Conservation (phyloP, 2,113 vertebrate species). For the Mixornis gularis region DNA sequence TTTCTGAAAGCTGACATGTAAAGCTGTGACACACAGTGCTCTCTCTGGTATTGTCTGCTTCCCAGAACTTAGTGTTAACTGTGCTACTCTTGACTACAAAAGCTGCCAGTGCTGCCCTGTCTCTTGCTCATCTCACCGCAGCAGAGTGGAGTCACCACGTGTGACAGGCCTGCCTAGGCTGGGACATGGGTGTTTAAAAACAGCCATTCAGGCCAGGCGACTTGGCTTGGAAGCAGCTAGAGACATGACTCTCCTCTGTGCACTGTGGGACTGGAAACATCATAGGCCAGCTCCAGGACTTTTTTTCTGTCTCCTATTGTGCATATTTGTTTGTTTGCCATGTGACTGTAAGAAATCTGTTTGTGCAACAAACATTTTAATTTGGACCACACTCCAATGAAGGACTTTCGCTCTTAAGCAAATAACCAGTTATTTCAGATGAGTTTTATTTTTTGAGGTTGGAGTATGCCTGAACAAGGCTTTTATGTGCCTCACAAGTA, state of each 20-base stretch:
- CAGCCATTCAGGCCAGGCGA: not conserved
- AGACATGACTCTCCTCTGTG: not conserved
- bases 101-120: not conserved
- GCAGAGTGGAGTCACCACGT: not conserved
- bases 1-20: not conserved
- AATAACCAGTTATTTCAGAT: not conserved
- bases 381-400: not conserved
- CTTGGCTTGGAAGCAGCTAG: not conserved
- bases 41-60: not conserved
- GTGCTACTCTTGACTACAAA: not conserved
- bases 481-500: not conserved
- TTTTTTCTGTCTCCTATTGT: not conserved
- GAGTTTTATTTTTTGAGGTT: not conserved
- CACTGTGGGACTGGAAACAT: not conserved
- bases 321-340: not conserved
- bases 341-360: not conserved
- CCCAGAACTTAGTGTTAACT: not conserved
- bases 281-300: not conserved
- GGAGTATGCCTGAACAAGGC: not conserved
- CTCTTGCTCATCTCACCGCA: not conserved
- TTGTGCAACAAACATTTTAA: not conserved
- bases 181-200: not conserved
- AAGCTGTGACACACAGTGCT: not conserved
- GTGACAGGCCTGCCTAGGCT: not conserved
- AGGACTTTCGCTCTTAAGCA: not conserved